Evolutionary conservation across 2,113 vertebrate species (phyloP).

Genomic region (Harpagus bidentatus): DNA sequence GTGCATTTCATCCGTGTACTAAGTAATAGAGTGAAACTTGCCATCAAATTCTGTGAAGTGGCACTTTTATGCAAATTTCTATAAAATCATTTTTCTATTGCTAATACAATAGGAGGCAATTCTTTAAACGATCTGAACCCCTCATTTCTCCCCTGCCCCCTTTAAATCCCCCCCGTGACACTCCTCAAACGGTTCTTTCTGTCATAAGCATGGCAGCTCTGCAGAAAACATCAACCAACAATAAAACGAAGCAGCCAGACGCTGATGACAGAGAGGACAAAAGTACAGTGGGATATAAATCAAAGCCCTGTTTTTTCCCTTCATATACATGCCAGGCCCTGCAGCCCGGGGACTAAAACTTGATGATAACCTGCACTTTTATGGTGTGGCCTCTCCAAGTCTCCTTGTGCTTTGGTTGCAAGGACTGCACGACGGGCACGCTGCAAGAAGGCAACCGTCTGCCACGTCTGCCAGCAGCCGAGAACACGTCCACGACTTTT

Average conservation of each 20-base stretch:
- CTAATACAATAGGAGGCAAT: too few species aligned
- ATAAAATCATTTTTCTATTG: too few species aligned
- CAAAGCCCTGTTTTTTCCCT: not conserved
- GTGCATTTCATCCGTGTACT: too few species aligned
- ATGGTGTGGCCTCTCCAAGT: not conserved
- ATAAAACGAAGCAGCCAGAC: not conserved
- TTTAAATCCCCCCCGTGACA: too few species aligned
- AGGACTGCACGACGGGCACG: fast-evolving
- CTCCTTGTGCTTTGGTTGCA: not conserved
- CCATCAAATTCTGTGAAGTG: too few species aligned
- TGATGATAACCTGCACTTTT: too few species aligned
- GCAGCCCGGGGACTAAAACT: not conserved
- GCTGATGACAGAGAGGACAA: not conserved
- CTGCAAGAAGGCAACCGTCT: not conserved
- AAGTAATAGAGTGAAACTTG: too few species aligned
- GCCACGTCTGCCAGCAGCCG: not conserved
- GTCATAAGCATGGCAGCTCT: not conserved
- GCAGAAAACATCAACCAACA: not conserved
- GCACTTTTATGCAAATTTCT: too few species aligned
- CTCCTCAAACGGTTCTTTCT: not conserved
- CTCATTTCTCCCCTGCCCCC: too few species aligned
- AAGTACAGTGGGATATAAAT: not conserved
- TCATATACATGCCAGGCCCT: not conserved
- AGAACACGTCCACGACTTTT: fast-evolving
- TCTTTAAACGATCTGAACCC: too few species aligned